These are phyloP conservation scores for Diplolepis rosae DNA, from an alignment of 2,888 invertebrate species.

Conservation along the genomic window DNA sequence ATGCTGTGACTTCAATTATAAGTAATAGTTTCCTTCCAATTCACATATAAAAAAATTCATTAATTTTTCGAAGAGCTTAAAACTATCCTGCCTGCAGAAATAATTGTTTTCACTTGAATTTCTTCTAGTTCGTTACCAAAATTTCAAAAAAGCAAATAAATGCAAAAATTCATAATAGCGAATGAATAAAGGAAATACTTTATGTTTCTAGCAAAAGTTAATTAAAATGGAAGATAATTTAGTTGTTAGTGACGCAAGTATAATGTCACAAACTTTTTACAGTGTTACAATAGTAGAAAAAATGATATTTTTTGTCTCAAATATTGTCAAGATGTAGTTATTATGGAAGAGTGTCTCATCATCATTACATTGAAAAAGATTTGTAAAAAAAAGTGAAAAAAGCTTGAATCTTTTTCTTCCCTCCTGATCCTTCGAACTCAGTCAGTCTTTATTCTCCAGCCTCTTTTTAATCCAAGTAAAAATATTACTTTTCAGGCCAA, in stretches of 20 bases:
- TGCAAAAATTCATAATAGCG: not conserved
- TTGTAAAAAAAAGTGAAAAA: not conserved
- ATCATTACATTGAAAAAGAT: not conserved
- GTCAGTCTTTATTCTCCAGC: constrained; percentile 19
- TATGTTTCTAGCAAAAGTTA: not conserved
- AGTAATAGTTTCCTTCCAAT: not conserved
- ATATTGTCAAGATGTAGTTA: too few relatives aligned
- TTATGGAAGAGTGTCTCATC: too few relatives aligned
- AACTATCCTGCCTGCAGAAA: constrained; percentile 66
- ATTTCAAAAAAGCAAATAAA: not conserved
- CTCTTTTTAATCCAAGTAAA: constrained; percentile 9
- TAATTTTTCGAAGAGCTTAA: constrained; percentile 61
- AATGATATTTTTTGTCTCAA: not conserved
- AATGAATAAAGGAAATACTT: too few relatives aligned
- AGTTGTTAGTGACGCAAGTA: not conserved
- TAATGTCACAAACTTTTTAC: not conserved
- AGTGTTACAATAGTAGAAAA: not conserved
- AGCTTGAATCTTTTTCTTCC: not conserved
- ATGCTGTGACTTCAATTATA: not conserved
- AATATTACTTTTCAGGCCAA: not conserved
- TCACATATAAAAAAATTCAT: not conserved
- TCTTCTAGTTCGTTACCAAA: constrained; percentile 38
- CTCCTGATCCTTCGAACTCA: not conserved
- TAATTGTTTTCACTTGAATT: constrained; percentile 30
- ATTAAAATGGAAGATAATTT: not conserved